phyloP scores from a whole-genome alignment of 1,140 invertebrate species.

The Heliothis virescens region DNA sequence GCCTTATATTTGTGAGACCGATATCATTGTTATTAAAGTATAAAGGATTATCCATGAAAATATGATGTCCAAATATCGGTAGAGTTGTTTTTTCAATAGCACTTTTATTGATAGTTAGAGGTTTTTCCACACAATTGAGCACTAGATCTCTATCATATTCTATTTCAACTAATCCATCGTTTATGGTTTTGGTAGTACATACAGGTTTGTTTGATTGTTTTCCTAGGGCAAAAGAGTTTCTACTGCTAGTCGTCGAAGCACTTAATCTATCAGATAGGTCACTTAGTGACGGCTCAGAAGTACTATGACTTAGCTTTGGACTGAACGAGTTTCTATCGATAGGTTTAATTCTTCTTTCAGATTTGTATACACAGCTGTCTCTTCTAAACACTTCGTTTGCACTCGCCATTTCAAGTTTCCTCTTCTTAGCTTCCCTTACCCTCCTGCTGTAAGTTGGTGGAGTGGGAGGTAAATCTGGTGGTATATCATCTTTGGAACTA shows the following conservation, averaged over 20 bases:
- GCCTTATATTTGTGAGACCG: slow-evolving; percentile 68
- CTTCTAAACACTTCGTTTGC: slow-evolving; percentile 71
- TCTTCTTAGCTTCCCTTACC: slow-evolving; percentile 82
- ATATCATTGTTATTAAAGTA: slow-evolving; percentile 79
- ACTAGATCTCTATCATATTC: slow-evolving; percentile 80
- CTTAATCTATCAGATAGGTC: slow-evolving; percentile 75
- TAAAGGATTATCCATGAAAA: slow-evolving; percentile 80
- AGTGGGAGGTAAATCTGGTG: slow-evolving; percentile 75
- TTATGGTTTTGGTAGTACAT: slow-evolving; percentile 72
- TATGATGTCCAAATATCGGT: slow-evolving; percentile 79
- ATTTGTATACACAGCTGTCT: slow-evolving; percentile 75
- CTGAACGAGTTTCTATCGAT: slow-evolving; percentile 65
- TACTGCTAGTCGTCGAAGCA: slow-evolving; percentile 64
- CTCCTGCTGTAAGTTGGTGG: slow-evolving; percentile 81
- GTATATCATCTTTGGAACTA: slow-evolving; percentile 72
- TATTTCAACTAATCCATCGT: slow-evolving; percentile 79
- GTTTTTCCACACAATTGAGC: slow-evolving; percentile 80
- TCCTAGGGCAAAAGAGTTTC: slow-evolving; percentile 62
- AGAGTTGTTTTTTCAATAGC: slow-evolving; percentile 75
- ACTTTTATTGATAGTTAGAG: slow-evolving; percentile 62
- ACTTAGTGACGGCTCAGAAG: slow-evolving; percentile 77
- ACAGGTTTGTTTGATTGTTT: slow-evolving; percentile 62
- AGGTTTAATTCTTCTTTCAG: slow-evolving; percentile 75
- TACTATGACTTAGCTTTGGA: slow-evolving; percentile 72
- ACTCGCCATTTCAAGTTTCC: slow-evolving; percentile 80